Evolutionary conservation across 2,797 vertebrate species (phyloP), one percentile per base, ranked within the genome.

Genomic region (Oceanodroma leucorhoa): DNA sequence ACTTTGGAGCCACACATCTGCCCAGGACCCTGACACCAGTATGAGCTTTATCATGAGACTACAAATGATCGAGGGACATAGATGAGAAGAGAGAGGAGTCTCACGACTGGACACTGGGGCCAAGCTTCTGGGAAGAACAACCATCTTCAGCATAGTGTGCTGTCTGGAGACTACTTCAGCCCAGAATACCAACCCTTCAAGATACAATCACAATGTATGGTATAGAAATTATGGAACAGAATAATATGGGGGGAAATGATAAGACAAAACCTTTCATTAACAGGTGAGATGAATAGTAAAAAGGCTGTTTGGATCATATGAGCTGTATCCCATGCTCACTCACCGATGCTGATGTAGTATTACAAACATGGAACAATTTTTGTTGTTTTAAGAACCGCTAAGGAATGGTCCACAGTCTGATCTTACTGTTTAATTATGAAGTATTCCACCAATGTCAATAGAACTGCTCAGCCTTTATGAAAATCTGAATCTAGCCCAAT

Each of bases 1-100:
- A 73, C 85, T 95, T 60, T 54, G 62, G 58, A 69, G 9, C 30
- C 61, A 83, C 29, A 77, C 10, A 3, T 73, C 71, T 95, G 77
- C 70, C 73, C 81, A 19, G 51, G 60, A 67, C 41, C 27, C 51
- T 50, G 69, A 81, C 41, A 72, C 27, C 30, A 60, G 5, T 60
- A 72, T n/a, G n/a, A 76, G 26, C 14, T 71, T 70, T 26, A 21
- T 57, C 32, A 57, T 45, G 53, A 71, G 30, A 79, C 26, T 38
- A 30, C 27, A 26, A 54, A 60, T 6, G 22, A 55, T 17, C 0
- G 1, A 71, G 48, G 12, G 4, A 38, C 3, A 2, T 55, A 38
- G 36, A 73, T 22, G 32, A 55, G 51, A 64, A 86, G 55, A 73
- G 23, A 50, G 30, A 82, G 13, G 21, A 53, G 4, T 16, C 34